Base-by-base conservation (phyloP, 2,797 vertebrate species). In the Coregonus suidteri region DNA sequence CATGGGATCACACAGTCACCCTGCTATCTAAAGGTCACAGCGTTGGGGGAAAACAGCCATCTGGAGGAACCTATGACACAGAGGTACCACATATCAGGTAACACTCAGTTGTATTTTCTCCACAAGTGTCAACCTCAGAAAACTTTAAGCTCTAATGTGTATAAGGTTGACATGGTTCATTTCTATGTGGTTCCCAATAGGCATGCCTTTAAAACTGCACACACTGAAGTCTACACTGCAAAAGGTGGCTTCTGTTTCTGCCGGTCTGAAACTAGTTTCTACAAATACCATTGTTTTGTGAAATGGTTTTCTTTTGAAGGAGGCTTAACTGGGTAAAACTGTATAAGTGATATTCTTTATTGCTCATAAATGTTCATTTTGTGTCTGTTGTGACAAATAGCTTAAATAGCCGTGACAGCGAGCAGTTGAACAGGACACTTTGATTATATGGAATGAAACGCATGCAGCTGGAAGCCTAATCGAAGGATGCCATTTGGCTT, bases 1-100 rank as follows among this genome's bases (percentile, higher is more conserved):
- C 76, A 68, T 41, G 35, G 83, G 89, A 88, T 92, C 90, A 88
- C 87, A 88, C 81, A 72, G 65, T 76, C 6, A 34, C 18, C 70
- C 83, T 1, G 77, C 84, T 86, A 77, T 87, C 75, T 47, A 30
- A 82, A 77, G 84, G 91, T 90, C 74, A 75, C 78, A 86, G 91
- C 83, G 91, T 79, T 75, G 31, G 25, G 37, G n/a, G 47, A 35
- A n/a, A 70, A 76, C 34, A 37, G 62, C 83, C 91, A 89, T 90
- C 87, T 90, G 88, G 87, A 88, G 86, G 86, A 91, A 86, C 87
- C 89, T 84, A 80, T 91, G 91, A 91, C 89, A 91, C 91, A 76
- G 87, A 87, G 87, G 88, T 34, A 86, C 87, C 85, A 86, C 77
- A 86, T 91, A 93, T 93, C 91, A 90, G 88, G 88, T 93, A 90